Base-by-base conservation (phyloP, 2,113 vertebrate species). In the Alethe diademata region DNA sequence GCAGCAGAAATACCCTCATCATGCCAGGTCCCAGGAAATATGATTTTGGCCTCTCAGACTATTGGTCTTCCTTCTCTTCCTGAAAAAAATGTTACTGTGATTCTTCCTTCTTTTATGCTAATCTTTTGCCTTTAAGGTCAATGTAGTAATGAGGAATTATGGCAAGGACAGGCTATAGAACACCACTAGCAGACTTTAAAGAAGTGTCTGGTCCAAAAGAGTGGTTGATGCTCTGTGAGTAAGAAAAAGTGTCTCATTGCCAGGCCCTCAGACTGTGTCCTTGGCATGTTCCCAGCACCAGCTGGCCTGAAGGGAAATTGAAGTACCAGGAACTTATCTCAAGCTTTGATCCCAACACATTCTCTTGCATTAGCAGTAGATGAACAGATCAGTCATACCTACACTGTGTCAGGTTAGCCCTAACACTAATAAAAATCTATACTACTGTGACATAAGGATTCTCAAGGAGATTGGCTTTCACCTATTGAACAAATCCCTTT, bases 351-450 rank as follows among this genome's bases (percentile, higher is more conserved):
- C 64, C 86, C 75, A 80, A 70, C 75, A 19, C 86, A 67, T 78
- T 88, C 79, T 80, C 88, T 83, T 78, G 56, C 57, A 74, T 95
- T 95, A 95, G 70, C 58, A 22, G 75, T 13, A 90, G 82, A 93
- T 96, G 95, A 95, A 56, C 82, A 95, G 60, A 93, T 94, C 94
- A 78, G 88, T 92, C 95, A 96, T 71, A 62, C 36, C 94, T 78
- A 64, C 35, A 35, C 36, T 33, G 8, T 69, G 64, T 75, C 92
- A 96, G 61, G 65, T 53, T 86, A 88, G 72, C 60, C 76, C 75
- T 62, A 96, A 60, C 28, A 64, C 72, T 88, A 88, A 90, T 96
- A 95, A 96, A 86, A 96, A 93, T 83, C 51, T 92, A 96, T 93
- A 53, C 53, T 48, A 23, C 53, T 93, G 64, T 95, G 94, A 78